Conservation (phyloP, 2,113 vertebrate species). For the Galeopterus variegatus region DNA sequence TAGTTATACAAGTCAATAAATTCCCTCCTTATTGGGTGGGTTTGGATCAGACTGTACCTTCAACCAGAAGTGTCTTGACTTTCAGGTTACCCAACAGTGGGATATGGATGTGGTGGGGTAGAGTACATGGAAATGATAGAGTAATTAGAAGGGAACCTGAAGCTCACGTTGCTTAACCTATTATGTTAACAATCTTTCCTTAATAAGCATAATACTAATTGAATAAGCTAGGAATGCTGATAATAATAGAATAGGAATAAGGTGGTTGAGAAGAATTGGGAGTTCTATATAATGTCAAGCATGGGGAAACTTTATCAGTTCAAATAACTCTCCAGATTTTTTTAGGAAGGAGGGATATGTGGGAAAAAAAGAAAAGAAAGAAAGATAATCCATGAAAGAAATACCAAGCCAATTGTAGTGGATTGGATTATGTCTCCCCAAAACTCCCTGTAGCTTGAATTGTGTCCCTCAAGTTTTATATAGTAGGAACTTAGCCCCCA, state of each 20-base stretch:
- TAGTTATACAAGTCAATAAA: not conserved
- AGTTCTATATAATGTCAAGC: not conserved
- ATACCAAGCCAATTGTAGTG: not conserved
- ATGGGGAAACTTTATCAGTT: not conserved
- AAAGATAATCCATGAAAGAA: not conserved
- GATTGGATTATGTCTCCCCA: too few species aligned
- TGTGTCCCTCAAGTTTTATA: too few species aligned
- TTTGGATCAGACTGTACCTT: not conserved
- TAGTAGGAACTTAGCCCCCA: too few species aligned
- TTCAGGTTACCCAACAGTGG: not conserved
- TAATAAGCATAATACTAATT: not conserved
- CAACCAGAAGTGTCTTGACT: not conserved
- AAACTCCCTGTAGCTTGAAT: too few species aligned
- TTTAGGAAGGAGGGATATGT: not conserved
- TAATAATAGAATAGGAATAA: not conserved
- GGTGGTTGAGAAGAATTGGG: not conserved
- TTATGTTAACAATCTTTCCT: not conserved
- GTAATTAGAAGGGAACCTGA: not conserved
- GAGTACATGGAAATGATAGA: not conserved
- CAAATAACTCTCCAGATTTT: not conserved
- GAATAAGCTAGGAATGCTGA: not conserved
- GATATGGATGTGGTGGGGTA: not conserved
- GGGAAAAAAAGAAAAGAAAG: not conserved
- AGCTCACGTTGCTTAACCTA: not conserved
- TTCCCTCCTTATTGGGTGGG: not conserved